These are phyloP conservation scores for Atopsyche davidsoni DNA, from an alignment of 1,140 invertebrate species.

Conservation along the genomic window DNA sequence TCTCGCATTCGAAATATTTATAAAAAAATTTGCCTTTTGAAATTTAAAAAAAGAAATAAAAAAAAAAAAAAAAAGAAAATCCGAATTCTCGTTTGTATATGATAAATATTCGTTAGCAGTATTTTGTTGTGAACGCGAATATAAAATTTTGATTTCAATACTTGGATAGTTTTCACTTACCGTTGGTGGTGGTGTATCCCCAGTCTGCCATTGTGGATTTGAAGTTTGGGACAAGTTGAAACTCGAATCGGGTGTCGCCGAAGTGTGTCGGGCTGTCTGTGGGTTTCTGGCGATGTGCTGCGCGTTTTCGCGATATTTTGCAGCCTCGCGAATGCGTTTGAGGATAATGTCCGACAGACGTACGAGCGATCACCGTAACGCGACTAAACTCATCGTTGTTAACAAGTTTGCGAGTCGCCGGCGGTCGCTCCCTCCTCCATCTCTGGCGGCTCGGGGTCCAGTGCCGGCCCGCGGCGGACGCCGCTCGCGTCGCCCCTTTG, in stretches of 20 bases:
- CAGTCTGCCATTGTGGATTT: constrained; percentile 37
- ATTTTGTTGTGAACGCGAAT: too few species aligned
- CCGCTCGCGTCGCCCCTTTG: not conserved
- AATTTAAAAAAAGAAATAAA: too few species aligned
- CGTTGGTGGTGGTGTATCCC: constrained; percentile 47
- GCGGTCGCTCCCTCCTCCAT: constrained; percentile 27
- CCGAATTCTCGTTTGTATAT: too few species aligned
- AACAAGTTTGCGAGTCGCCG: constrained; percentile 12
- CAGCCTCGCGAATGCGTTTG: not conserved
- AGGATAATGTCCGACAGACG: constrained; percentile 8
- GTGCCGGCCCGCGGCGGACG: constrained; percentile 5
- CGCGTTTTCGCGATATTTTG: not conserved
- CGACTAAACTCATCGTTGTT: constrained; percentile 16
- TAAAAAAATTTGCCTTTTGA: too few species aligned
- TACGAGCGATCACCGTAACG: constrained; percentile 18
- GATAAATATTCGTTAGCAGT: too few species aligned
- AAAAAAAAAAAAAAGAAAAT: too few species aligned
- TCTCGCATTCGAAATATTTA: too few species aligned
- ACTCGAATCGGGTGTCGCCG: constrained; percentile 3
- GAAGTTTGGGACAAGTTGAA: too few species aligned
- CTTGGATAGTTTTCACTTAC: too few species aligned
- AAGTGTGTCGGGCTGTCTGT: not conserved
- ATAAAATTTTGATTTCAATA: too few species aligned
- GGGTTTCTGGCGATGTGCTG: not conserved
- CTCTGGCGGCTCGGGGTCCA: constrained; percentile 21